Conservation (phyloP, 2,797 vertebrate species). For the Lepilemur ruficaudatus region DNA sequence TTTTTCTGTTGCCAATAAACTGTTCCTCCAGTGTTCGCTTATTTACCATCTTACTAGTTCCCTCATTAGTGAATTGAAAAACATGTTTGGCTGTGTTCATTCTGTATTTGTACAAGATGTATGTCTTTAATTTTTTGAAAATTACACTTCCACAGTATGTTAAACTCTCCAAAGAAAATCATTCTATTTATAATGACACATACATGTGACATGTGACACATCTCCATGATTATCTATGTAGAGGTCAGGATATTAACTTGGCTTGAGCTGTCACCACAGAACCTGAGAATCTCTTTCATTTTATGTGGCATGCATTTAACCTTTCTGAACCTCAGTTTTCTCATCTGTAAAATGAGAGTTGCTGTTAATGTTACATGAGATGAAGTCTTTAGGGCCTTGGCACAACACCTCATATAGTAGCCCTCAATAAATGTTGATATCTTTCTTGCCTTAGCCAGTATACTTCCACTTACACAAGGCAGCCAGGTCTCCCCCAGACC, state of each 20-base stretch:
- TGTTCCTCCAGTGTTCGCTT: neutral
- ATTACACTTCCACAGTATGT: neutral
- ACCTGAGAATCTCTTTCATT: neutral
- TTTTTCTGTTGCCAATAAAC: constrained; percentile 10
- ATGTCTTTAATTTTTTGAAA: constrained; percentile 8
- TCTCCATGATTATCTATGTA: neutral
- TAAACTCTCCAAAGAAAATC: neutral
- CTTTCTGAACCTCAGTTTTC: neutral
- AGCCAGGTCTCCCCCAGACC: neutral
- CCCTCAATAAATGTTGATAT: neutral
- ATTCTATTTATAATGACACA: neutral
- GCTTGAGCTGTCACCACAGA: neutral
- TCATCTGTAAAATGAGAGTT: neutral
- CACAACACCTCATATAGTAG: neutral
- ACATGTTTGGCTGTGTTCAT: neutral
- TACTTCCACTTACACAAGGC: neutral
- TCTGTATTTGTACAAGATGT: neutral
- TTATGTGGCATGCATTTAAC: neutral
- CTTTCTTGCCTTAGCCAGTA: neutral
- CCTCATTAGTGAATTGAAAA: constrained; percentile 9
- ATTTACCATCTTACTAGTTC: constrained; percentile 1
- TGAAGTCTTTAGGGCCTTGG: neutral
- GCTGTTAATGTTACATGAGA: neutral
- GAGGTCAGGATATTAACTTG: neutral
- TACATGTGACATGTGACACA: no score